A percentile compares a stretch with the other conserved stretches of the same genome.
These are phyloP conservation scores for Sepiola atlantica DNA, from an alignment of 2,888 invertebrate genomes.

Conservation along the genomic window DNA sequence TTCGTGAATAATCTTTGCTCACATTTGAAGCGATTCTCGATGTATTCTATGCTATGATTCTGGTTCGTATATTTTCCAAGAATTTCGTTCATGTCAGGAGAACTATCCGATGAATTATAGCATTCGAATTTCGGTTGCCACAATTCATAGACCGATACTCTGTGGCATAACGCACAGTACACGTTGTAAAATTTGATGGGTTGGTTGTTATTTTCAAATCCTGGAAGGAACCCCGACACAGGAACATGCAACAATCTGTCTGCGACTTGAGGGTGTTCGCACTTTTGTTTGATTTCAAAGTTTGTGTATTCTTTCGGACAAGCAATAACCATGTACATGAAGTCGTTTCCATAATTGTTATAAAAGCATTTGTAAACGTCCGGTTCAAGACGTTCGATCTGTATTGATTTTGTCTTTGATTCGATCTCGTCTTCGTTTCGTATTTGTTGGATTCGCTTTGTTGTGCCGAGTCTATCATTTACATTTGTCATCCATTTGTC, in stretches of 20 bases:
- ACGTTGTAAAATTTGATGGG: background rate
- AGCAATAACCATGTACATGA: background rate
- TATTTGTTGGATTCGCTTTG: background rate
- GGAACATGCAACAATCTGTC: background rate
- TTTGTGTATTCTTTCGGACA: background rate
- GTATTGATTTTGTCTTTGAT: background rate
- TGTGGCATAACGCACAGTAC: background rate
- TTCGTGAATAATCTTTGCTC: background rate
- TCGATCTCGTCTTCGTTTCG: background rate
- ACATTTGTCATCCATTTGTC: background rate
- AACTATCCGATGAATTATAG: background rate
- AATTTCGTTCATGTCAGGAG: background rate
- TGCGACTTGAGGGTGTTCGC: background rate
- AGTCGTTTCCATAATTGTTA: background rate
- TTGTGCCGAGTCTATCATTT: background rate
- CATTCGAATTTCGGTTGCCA: background rate
- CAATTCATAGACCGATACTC: background rate
- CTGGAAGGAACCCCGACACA: background rate
- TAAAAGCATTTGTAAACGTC: background rate
- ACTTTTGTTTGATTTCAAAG: background rate
- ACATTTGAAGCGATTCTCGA: background rate
- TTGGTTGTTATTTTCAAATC: background rate
- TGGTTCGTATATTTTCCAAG: background rate
- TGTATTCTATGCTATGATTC: background rate
- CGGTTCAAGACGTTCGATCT: background rate